Base-by-base conservation (phyloP, 2,888 invertebrate genomes). In the Drosophila neutralis region DNA sequence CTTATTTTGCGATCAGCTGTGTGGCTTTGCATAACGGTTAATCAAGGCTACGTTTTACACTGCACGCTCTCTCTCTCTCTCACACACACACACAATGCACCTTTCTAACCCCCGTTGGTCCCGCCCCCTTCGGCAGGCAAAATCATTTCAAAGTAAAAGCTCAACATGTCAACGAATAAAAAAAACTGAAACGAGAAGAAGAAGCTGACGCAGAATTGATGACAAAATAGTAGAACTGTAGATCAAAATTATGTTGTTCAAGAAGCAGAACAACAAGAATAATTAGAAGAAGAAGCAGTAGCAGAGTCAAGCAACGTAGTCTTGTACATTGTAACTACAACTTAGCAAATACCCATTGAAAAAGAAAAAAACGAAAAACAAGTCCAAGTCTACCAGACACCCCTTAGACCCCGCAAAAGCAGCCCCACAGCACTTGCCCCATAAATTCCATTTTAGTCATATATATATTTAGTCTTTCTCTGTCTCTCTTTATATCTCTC, bases 81-180 rank as follows among this genome's bases (percentile, higher is more conserved):
- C n/a, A 1, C n/a, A 4, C 31, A 56, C 15, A 29, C 57, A n/a
- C 51, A 33, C 57, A n/a, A 36, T 36, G 38, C 42, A 33, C 27
- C 52, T 27, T 45, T 29, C 21, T 35, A 18, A 18, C 13, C 27
- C 38, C n/a, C 45, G 24, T 52, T 40, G 58, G 63, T 61, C 70
- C 66, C 52, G 36, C 67, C 69, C 29, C 60, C 54, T 72, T 72
- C 64, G 70, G 78, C 73, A 74, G 83, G 74, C 77, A 76, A 78
- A 78, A 72, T 74, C 82, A 89, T 84, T 82, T 91, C 91, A 91
- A 91, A 91, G 90, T 91, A 90, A 91, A 91, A 91, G 90, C 91
- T 91, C 91, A 91, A 91, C 91, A 91, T 83, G 85, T 76, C 75
- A 78, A 54, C 11, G 45, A 35, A 53, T 24, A 52, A 18, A 8